Evolutionary conservation across 1,140 invertebrate genomes (phyloP).

Genomic region (Papilio glaucus): DNA sequence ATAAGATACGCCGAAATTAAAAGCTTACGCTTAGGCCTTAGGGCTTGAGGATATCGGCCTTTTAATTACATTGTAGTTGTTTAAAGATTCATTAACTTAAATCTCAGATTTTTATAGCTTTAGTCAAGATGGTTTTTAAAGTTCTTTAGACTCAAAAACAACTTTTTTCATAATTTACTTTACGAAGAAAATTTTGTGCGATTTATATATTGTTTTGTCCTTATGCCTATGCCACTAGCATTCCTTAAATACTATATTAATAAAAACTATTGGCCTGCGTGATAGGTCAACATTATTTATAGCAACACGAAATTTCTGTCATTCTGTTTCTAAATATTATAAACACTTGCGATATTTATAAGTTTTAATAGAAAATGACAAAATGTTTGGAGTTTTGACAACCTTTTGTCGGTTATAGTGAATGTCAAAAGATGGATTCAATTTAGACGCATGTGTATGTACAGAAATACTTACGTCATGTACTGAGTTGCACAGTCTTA

Average conservation of each 20-base stretch:
- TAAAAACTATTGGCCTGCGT: background rate
- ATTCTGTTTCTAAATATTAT: background rate
- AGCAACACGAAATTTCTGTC: slow-evolving; percentile 1
- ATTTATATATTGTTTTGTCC: background rate
- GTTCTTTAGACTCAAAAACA: background rate
- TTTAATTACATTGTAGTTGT: background rate
- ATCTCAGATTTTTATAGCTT: background rate
- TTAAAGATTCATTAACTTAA: background rate
- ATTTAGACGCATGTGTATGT: too few species aligned
- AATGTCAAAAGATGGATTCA: background rate
- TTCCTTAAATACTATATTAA: background rate
- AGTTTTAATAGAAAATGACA: slow-evolving; percentile 10
- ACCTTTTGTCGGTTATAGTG: too few species aligned
- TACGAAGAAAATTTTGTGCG: background rate
- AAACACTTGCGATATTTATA: background rate
- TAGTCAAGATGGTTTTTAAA: background rate
- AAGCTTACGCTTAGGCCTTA: background rate
- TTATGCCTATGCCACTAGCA: background rate
- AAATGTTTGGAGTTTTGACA: background rate
- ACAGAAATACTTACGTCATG: too few species aligned
- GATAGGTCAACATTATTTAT: background rate
- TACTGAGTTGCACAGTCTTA: too few species aligned
- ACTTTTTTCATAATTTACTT: background rate
- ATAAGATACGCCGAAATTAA: slow-evolving; percentile 4
- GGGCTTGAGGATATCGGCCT: background rate